Conservation (phyloP, 2,797 vertebrate species). For the Bovichtus diacanthus region DNA sequence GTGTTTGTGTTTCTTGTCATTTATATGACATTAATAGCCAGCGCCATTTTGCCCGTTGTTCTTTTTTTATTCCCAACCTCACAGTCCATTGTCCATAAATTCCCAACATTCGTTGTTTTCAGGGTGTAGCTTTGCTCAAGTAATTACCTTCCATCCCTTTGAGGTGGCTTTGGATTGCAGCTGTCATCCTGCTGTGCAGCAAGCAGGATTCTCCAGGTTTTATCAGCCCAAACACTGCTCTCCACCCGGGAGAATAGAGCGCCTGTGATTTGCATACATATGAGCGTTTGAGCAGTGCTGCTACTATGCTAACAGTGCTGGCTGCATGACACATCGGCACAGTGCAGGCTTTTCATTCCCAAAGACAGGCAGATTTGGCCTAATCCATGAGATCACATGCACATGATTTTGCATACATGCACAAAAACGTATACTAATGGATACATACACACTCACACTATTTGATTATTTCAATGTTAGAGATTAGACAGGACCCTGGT, state of each 20-base stretch:
- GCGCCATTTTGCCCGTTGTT: slow-evolving; percentile 32
- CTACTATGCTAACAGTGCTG: slow-evolving; percentile 35
- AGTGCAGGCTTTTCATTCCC: slow-evolving; percentile 47
- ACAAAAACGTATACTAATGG: not conserved
- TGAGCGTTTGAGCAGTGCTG: slow-evolving; percentile 51
- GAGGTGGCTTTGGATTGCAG: slow-evolving; percentile 38
- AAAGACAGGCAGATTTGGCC: slow-evolving; percentile 15
- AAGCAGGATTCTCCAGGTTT: slow-evolving; percentile 60
- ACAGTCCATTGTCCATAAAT: not conserved
- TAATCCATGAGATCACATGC: slow-evolving; percentile 16
- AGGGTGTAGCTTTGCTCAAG: slow-evolving; percentile 29
- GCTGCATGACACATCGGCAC: slow-evolving; percentile 35
- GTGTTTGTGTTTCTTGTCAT: not conserved
- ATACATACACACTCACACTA: slow-evolving; percentile 4
- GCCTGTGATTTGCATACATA: slow-evolving; percentile 77
- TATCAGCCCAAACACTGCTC: slow-evolving; percentile 62
- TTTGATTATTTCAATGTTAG: slow-evolving; percentile 15
- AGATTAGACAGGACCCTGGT: slow-evolving; percentile 35
- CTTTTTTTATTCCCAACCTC: slow-evolving; percentile 2
- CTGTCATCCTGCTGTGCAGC: slow-evolving; percentile 45
- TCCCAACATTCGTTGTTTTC: slow-evolving; percentile 27
- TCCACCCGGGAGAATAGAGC: slow-evolving; percentile 51
- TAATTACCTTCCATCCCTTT: slow-evolving; percentile 45
- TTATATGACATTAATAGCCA: slow-evolving; percentile 31
- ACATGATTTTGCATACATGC: slow-evolving; percentile 12